Percentiles rank a stretch among this genome's conserved stretches.
These are phyloP conservation scores for Furcifer pardalis DNA, from an alignment of 2,797 vertebrate genomes.

Conservation along the genomic window DNA sequence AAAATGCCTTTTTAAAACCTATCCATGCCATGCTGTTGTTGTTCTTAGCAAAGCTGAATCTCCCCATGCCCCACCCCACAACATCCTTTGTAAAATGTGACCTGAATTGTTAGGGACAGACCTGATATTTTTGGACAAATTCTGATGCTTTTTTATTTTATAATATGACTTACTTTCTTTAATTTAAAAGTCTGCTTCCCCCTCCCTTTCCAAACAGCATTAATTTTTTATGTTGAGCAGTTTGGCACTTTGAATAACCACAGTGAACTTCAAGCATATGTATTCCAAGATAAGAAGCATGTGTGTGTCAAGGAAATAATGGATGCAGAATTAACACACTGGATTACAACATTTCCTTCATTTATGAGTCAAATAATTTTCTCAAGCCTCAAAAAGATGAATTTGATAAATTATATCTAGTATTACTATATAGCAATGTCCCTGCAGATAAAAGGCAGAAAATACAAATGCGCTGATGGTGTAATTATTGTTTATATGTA, in stretches of 20 bases:
- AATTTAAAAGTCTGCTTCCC: not conserved
- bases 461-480: not conserved
- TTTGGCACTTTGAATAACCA: not conserved
- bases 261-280: not conserved
- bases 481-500: not conserved
- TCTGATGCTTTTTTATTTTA: not conserved
- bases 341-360: not conserved
- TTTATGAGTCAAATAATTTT: not conserved
- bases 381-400: not conserved
- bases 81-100: not conserved
- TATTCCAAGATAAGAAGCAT: not conserved
- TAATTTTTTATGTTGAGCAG: not conserved
- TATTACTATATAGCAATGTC: not conserved
- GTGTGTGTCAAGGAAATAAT: constrained; percentile 5
- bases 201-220: not conserved
- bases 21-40: too few relatives aligned
- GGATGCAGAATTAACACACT: not conserved
- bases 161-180: not conserved
- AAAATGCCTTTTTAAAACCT: too few relatives aligned
- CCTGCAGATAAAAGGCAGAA: not conserved
- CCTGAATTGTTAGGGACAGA: not conserved
- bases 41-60: not conserved
- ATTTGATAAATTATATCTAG: constrained; percentile 12
- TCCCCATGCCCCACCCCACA: too few relatives aligned
- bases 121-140: not conserved